Conservation (phyloP, 2,888 invertebrate species). For the Kryphioiulus occultus region DNA sequence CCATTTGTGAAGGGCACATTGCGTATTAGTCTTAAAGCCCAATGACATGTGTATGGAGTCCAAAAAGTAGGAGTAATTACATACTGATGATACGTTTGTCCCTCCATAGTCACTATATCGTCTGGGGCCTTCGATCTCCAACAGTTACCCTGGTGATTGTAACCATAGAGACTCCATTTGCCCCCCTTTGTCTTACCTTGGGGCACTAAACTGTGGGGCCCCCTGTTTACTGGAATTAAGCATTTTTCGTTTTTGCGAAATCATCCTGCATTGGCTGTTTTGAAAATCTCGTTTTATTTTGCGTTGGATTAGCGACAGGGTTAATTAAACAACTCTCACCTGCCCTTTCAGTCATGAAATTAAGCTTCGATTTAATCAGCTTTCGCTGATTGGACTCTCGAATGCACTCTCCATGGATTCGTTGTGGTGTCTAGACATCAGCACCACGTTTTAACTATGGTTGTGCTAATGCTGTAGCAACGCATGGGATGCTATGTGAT, state of each 20-base stretch:
- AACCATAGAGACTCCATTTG: neutral
- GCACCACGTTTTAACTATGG: neutral
- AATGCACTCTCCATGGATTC: neutral
- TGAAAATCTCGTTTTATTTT: neutral
- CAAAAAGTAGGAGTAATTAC: neutral
- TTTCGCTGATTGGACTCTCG: neutral
- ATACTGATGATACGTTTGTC: neutral
- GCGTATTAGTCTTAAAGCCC: neutral
- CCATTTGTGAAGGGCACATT: neutral
- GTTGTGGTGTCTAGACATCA: neutral
- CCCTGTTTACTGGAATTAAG: neutral
- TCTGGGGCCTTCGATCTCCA: slow-evolving; percentile 31
- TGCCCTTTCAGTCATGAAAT: slow-evolving; percentile 15
- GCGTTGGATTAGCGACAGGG: slow-evolving; percentile 2
- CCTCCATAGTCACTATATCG: neutral
- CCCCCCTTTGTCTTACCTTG: slow-evolving; percentile 13
- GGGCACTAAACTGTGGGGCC: neutral
- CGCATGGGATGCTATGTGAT: neutral
- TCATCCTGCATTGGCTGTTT: neutral
- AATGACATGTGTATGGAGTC: neutral
- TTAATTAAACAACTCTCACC: slow-evolving; percentile 15
- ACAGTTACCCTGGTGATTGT: slow-evolving; percentile 30
- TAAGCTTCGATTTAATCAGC: neutral
- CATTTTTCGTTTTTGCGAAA: neutral
- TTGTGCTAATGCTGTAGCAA: neutral